Evolutionary conservation across 2,113 vertebrate species (phyloP).

Genomic region (Semicossyphus pulcher): DNA sequence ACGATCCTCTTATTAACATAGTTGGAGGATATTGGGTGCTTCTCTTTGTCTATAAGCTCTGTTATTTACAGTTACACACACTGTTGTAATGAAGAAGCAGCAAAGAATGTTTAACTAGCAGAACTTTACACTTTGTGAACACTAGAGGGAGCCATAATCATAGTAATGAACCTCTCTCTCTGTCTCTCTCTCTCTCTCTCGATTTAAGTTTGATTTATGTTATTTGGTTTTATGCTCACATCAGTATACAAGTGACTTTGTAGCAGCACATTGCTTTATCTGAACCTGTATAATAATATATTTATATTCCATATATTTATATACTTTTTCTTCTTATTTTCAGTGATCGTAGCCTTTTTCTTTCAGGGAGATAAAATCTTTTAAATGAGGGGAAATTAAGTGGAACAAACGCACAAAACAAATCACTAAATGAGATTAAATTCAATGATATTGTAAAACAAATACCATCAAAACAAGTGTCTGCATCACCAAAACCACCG

Average conservation of each 20-base stretch:
- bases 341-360: not conserved
- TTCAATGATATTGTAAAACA: not conserved
- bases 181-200: not conserved
- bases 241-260: too few species aligned
- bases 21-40: too few species aligned
- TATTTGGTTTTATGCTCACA: too few species aligned
- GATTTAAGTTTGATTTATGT: not conserved
- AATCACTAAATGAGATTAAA: not conserved
- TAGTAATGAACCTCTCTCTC: constrained; percentile 10
- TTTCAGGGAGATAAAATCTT: not conserved
- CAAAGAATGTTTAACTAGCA: too few species aligned
- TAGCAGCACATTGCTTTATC: not conserved
- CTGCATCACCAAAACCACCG: too few species aligned
- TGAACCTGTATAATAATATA: not conserved
- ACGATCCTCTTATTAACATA: too few species aligned
- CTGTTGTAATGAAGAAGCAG: too few species aligned
- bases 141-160: constrained; percentile 64
- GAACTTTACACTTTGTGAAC: too few species aligned
- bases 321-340: not conserved
- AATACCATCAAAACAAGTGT: not conserved
- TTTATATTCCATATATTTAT: too few species aligned
- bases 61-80: too few species aligned
- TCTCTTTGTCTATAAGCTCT: too few species aligned
- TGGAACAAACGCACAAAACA: not conserved
- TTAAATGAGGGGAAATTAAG: not conserved